These are phyloP conservation scores for Metridium senile DNA, from an alignment of 92 coral and sea anemone species.

Conservation along the genomic window DNA sequence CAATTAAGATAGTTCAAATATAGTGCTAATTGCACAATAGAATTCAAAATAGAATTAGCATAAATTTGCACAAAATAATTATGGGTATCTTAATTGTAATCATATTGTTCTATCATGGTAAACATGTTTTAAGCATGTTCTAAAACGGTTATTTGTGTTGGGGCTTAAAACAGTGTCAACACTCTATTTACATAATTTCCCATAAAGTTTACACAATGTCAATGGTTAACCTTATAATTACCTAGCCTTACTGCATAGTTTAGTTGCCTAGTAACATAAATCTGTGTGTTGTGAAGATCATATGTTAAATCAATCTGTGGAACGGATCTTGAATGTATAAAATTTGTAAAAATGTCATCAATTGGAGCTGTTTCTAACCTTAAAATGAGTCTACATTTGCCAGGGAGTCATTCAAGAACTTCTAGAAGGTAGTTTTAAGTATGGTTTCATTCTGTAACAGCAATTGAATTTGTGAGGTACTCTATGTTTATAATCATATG, in stretches of 20 bases:
- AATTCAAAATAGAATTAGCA: too few species aligned
- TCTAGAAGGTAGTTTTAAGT: background rate
- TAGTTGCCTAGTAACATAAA: slow-evolving; percentile 34
- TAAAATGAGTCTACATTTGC: slow-evolving; percentile 53
- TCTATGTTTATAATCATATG: too few species aligned
- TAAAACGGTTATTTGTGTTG: too few species aligned
- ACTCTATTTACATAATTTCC: background rate
- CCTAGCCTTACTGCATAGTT: slow-evolving; percentile 15
- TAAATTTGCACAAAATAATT: too few species aligned
- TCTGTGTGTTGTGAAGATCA: slow-evolving; percentile 13
- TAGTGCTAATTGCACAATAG: too few species aligned
- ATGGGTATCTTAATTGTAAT: too few species aligned
- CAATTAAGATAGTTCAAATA: too few species aligned
- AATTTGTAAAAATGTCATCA: background rate
- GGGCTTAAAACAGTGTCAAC: too few species aligned
- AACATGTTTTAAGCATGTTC: too few species aligned
- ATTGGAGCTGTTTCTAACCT: slow-evolving; percentile 20
- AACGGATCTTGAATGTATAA: background rate
- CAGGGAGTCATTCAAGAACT: slow-evolving; percentile 29
- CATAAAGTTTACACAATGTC: background rate
- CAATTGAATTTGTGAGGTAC: background rate
- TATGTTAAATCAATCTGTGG: slow-evolving; percentile 4
- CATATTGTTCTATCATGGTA: too few species aligned
- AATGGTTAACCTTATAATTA: background rate
- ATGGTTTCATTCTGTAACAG: background rate